Evolutionary conservation across 2,797 vertebrate genomes (phyloP).

Genomic region (Nannoperca obscura): DNA sequence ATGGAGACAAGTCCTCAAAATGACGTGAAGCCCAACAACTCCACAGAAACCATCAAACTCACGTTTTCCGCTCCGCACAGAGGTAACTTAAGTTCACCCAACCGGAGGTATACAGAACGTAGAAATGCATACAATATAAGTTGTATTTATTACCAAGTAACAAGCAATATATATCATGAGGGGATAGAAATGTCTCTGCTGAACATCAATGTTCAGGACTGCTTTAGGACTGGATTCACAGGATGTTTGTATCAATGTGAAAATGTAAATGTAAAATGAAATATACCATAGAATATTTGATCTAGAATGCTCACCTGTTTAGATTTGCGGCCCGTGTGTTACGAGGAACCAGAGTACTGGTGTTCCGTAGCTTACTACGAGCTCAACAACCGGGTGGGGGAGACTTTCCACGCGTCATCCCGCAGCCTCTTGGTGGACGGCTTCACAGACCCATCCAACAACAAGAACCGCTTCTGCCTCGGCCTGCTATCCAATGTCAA

Average conservation of each 20-base stretch:
- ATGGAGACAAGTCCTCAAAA: conserved; percentile 88
- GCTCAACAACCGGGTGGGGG: conserved; percentile 96
- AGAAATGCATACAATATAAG: neutral
- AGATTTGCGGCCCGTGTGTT: conserved; percentile 96
- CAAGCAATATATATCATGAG: too few relatives aligned
- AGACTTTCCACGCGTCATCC: conserved; percentile 96
- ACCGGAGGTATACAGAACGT: neutral
- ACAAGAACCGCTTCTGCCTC: conserved; percentile 97
- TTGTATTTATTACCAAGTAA: neutral
- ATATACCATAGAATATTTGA: neutral
- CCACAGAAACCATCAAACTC: conserved; percentile 86
- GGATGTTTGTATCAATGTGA: neutral
- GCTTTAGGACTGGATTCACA: neutral
- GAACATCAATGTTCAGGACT: neutral
- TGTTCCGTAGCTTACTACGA: conserved; percentile 98
- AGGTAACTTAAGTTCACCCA: conserved; percentile 77
- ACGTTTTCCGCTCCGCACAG: conserved; percentile 89
- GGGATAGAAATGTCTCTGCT: too few relatives aligned
- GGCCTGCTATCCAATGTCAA: conserved; percentile 98
- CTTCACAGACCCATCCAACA: conserved; percentile 98
- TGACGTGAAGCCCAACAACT: conserved; percentile 86
- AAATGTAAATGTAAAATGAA: neutral
- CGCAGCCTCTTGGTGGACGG: conserved; percentile 95
- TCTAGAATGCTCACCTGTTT: neutral
- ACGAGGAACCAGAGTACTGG: conserved; percentile 97